Conservation (phyloP, 2,888 invertebrate genomes). For the Drosophila prolongata region DNA sequence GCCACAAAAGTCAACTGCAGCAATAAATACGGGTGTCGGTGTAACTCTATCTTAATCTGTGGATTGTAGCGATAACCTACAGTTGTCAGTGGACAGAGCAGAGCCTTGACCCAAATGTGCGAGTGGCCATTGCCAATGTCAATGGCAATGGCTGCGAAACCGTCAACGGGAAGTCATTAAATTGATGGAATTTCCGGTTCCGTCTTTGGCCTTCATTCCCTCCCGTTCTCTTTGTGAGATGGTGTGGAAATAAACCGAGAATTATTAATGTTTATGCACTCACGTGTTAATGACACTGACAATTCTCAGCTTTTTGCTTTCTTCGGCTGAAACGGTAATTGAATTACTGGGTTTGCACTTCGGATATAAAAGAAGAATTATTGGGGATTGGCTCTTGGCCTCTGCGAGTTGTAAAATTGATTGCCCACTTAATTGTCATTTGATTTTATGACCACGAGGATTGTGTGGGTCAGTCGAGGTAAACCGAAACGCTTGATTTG, state of each 20-base stretch:
- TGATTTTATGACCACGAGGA: slow-evolving; percentile 23
- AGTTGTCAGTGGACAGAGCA: slow-evolving; percentile 1
- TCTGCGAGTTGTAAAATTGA: slow-evolving; percentile 35
- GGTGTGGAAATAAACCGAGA: slow-evolving; percentile 27
- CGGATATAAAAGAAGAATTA: slow-evolving; percentile 25
- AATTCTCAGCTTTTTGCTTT: slow-evolving; percentile 21
- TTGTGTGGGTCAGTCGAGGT: not conserved
- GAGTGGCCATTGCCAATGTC: slow-evolving; percentile 28
- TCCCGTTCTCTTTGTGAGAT: slow-evolving; percentile 2
- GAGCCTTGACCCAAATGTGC: slow-evolving; percentile 36
- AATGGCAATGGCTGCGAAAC: slow-evolving; percentile 17
- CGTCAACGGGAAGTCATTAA: slow-evolving; percentile 41
- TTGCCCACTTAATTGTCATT: slow-evolving; percentile 40
- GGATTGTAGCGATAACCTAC: slow-evolving; percentile 16
- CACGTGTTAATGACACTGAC: slow-evolving; percentile 31
- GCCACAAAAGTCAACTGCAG: slow-evolving; percentile 44
- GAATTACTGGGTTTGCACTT: slow-evolving; percentile 16
- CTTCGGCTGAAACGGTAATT: slow-evolving; percentile 26
- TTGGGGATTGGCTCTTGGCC: slow-evolving; percentile 4
- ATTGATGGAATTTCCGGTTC: slow-evolving; percentile 37
- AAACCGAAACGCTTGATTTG: not conserved
- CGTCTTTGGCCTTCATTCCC: slow-evolving; percentile 1
- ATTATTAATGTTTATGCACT: slow-evolving; percentile 47
- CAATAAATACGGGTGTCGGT: slow-evolving; percentile 37
- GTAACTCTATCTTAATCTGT: slow-evolving; percentile 40